phyloP scores from a whole-genome alignment of 1,140 invertebrate genomes.

The Aleiodes sp. region DNA sequence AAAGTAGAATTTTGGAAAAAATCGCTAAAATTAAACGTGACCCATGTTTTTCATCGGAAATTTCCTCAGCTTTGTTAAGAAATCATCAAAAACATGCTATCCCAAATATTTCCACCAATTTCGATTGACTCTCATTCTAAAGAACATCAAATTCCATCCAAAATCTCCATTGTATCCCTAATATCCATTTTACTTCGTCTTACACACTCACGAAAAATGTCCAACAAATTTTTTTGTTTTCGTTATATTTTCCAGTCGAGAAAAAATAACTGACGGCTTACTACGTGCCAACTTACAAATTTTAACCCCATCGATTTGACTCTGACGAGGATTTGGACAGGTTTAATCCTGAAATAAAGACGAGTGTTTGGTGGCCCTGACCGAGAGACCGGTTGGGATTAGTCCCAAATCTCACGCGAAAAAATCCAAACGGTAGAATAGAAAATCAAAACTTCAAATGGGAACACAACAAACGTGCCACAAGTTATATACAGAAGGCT shows the following conservation, averaged over 20 bases:
- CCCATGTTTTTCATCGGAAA: too few species aligned
- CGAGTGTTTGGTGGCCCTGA: neutral
- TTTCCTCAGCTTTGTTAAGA: too few species aligned
- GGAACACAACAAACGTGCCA: constrained; percentile 8
- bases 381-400: neutral
- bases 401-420: neutral
- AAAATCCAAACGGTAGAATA: constrained; percentile 3
- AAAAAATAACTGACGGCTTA: neutral
- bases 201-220: neutral
- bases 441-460: constrained; percentile 8
- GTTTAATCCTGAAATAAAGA: constrained; percentile 14
- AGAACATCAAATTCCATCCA: too few species aligned
- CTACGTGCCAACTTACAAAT: constrained; percentile 10
- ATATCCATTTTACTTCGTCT: too few species aligned
- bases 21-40: too few species aligned
- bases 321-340: constrained; percentile 16
- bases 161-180: too few species aligned
- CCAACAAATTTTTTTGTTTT: neutral
- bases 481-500: neutral
- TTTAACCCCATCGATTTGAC: constrained; percentile 11
- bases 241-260: neutral
- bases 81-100: too few species aligned
- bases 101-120: too few species aligned
- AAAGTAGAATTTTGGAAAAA: too few species aligned
- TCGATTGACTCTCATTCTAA: too few species aligned